A percentile compares a stretch with the other conserved stretches of the same genome.
Evolutionary conservation across 1,140 invertebrate genomes (phyloP).

Genomic region (Drosophila serrata): DNA sequence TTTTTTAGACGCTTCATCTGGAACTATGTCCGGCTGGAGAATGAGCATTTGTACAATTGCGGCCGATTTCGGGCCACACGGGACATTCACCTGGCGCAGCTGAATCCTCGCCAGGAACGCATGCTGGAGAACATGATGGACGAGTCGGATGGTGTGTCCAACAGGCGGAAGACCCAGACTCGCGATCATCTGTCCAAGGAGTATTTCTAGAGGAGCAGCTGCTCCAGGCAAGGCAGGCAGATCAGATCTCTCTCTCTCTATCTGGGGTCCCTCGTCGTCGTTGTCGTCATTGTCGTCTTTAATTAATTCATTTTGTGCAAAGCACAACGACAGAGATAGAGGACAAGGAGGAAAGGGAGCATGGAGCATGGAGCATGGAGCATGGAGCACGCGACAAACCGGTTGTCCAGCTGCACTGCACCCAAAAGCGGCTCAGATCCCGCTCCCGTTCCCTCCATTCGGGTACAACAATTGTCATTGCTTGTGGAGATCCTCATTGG

Average conservation of each 20-base stretch:
- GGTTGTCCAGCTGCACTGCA: constrained; percentile 79
- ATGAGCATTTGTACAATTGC: constrained; percentile 71
- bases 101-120: constrained; percentile 65
- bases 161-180: constrained; percentile 23
- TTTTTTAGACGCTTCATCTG: constrained; percentile 76
- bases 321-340: constrained; percentile 15
- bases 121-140: constrained; percentile 68
- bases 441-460: neutral
- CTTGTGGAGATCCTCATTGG: constrained; percentile 29
- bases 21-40: constrained; percentile 73
- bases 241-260: neutral
- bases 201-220: constrained; percentile 58
- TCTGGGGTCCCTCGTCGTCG: constrained; percentile 18
- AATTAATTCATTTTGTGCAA: constrained; percentile 80
- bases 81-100: constrained; percentile 63
- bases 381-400: constrained; percentile 78
- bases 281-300: constrained; percentile 42
- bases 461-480: constrained; percentile 70
- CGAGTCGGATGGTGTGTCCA: constrained; percentile 47
- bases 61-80: constrained; percentile 66
- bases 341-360: constrained; percentile 6
- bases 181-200: constrained; percentile 60
- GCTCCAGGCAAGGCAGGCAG: neutral
- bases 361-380: neutral
- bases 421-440: constrained; percentile 56